Conservation (phyloP, 2,797 vertebrate species). For the Manis crassicaudata region DNA sequence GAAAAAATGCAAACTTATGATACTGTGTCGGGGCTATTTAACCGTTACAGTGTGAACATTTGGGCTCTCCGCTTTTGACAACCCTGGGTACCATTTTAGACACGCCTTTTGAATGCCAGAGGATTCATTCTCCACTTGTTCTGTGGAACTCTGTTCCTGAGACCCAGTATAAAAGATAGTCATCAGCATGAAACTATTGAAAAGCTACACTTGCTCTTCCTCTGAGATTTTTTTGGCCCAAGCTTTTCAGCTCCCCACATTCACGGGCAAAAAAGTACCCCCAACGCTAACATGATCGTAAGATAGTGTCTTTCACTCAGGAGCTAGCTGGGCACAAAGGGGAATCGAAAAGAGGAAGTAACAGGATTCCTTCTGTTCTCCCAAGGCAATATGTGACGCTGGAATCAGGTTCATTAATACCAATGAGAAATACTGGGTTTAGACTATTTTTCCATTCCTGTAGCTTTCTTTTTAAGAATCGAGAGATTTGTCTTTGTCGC, state of each 20-base stretch:
- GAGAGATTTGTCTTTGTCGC: slow-evolving; percentile 75
- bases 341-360: background rate
- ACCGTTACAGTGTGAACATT: background rate
- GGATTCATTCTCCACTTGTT: background rate
- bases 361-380: background rate
- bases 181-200: background rate
- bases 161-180: background rate
- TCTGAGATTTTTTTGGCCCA: background rate
- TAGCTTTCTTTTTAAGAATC: slow-evolving; percentile 70
- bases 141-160: background rate
- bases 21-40: background rate
- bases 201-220: slow-evolving; percentile 3
- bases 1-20: background rate
- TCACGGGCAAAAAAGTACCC: background rate
- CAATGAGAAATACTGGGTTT: slow-evolving; percentile 49
- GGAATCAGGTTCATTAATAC: slow-evolving; percentile 60
- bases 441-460: slow-evolving; percentile 70
- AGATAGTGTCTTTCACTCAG: background rate
- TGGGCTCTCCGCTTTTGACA: background rate
- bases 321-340: background rate
- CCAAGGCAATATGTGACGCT: background rate
- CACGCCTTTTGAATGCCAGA: background rate
- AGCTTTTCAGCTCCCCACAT: background rate
- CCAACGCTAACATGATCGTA: background rate
- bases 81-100: background rate